Base-by-base conservation (phyloP, 2,888 invertebrate genomes). In the Melanostoma mellinum region DNA sequence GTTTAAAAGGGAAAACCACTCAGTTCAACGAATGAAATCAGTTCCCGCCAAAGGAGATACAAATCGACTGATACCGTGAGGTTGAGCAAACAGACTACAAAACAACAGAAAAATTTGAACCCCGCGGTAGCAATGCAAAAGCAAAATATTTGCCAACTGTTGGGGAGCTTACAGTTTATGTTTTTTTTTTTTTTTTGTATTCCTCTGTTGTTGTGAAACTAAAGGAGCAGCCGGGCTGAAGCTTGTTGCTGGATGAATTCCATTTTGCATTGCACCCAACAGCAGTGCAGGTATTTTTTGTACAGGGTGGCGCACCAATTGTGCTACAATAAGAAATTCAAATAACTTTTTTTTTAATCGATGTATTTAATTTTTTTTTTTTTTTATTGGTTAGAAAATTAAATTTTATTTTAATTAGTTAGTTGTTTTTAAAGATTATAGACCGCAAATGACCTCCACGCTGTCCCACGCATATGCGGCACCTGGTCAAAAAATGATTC, bases 171-270 rank as follows among this genome's bases (percentile, higher is more conserved):
- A 10, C 8, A 6, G 10, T 36, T 58, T 42, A 40, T 61, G n/a
- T 71, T 53, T 67, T 67, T 61, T 9, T 9, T 36, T n/a, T 20
- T 50, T 55, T 40, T 63, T 36, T 46, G 33, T 58, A 50, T 63
- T 33, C 46, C 46, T 46, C 67, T 20, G 65, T 65, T 73, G 63
- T 69, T 68, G 9, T 55, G 32, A 60, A 44, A 5, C 44, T 38
- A 74, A 79, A 78, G 52, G 61, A 69, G 60, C 71, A 74, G 42
- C 40, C 20, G 35, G 50, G 60, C 10, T 63, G 50, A 44, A 63
- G 77, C 82, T 82, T 74, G 82, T 82, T 82, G 82, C 82, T 73
- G 60, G 44, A 75, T 74, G 60, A 65, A 78, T 78, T 67, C 65
- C 40, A 32, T 74, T 74, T 48, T 71, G 44, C 71, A 3, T 50